These are phyloP conservation scores for Epistrophe eligans DNA, from an alignment of 2,888 invertebrate genomes.

Conservation along the genomic window DNA sequence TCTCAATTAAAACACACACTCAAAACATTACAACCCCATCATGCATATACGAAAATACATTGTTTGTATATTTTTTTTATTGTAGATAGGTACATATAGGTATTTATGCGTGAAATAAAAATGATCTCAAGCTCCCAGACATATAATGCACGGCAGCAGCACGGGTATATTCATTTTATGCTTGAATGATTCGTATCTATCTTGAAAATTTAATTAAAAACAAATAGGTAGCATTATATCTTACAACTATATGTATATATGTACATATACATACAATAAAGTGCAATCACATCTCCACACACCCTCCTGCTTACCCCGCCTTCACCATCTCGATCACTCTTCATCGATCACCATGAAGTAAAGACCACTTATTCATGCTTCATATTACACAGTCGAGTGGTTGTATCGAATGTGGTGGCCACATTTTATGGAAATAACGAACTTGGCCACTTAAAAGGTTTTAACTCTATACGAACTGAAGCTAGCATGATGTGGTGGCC, in stretches of 20 bases:
- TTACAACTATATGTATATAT: constrained; percentile 44
- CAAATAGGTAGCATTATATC: constrained; percentile 75
- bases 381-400: constrained; percentile 75
- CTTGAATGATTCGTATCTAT: constrained; percentile 75
- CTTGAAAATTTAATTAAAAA: constrained; percentile 76
- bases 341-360: constrained; percentile 24
- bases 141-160: constrained; percentile 61
- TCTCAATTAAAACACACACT: neutral
- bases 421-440: constrained; percentile 72
- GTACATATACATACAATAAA: constrained; percentile 38
- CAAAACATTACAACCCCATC: neutral
- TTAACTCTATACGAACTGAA: constrained; percentile 12
- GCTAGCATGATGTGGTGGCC: constrained; percentile 6
- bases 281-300: constrained; percentile 62
- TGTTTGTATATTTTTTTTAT: neutral
- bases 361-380: constrained; percentile 72
- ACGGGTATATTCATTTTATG: constrained; percentile 72
- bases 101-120: constrained; percentile 59
- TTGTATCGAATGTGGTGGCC: constrained; percentile 71
- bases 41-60: constrained; percentile 1
- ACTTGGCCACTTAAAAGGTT: constrained; percentile 74
- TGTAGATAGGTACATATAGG: neutral
- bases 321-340: neutral
- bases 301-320: neutral
- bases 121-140: constrained; percentile 60